These are phyloP conservation scores for Streptopelia turtur DNA, from an alignment of 2,797 vertebrate species.

Conservation along the genomic window DNA sequence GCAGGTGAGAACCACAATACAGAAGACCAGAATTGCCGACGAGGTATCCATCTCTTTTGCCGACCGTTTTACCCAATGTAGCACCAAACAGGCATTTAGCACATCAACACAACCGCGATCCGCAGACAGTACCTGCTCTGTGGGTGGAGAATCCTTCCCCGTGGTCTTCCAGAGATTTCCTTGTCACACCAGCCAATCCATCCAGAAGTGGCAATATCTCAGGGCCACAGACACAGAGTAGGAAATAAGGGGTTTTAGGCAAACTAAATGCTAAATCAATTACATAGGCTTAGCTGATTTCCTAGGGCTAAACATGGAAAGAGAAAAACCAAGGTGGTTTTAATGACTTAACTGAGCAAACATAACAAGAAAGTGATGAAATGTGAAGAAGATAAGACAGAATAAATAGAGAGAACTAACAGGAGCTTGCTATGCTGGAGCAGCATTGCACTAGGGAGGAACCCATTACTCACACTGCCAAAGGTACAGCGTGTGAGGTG, in stretches of 20 bases:
- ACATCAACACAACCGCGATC: neutral
- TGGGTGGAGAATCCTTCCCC: neutral
- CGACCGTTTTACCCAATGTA: neutral
- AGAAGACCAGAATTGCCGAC: neutral
- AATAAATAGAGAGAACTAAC: constrained; percentile 42
- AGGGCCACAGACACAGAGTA: neutral
- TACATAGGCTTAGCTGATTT: constrained; percentile 34
- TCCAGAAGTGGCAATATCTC: neutral
- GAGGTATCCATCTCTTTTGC: neutral
- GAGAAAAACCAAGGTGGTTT: constrained; percentile 26
- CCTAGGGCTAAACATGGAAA: constrained; percentile 51
- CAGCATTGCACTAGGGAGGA: constrained; percentile 35
- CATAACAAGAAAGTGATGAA: constrained; percentile 70
- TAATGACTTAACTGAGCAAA: constrained; percentile 66
- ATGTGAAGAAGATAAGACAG: constrained; percentile 48
- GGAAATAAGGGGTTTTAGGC: neutral
- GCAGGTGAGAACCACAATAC: neutral
- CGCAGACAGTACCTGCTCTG: neutral
- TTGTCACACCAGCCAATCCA: neutral
- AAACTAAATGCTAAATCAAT: constrained; percentile 39
- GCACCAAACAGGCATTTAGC: neutral
- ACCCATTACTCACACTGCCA: neutral
- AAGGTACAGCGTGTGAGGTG: neutral
- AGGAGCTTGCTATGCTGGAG: constrained; percentile 5
- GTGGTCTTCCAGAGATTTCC: neutral